Percentiles rank a stretch among this genome's conserved stretches.
These are phyloP conservation scores for Irena cyanogastra DNA, from an alignment of 2,113 vertebrate species.

Conservation along the genomic window DNA sequence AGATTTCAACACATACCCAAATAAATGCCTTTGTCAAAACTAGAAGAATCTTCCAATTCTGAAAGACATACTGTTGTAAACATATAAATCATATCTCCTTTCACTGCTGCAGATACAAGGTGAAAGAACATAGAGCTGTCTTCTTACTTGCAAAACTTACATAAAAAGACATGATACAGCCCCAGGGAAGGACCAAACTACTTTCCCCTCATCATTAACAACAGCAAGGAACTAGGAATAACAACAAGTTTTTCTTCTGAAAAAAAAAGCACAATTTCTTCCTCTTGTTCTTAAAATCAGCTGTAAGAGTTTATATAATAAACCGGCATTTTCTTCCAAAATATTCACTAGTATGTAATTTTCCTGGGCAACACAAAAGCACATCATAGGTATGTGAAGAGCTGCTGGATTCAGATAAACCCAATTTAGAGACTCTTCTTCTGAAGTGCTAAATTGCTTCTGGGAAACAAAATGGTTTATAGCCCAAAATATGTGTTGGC, in stretches of 20 bases:
- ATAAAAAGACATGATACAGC: neutral
- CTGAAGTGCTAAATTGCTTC: neutral
- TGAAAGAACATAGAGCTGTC: neutral
- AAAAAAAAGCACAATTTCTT: neutral
- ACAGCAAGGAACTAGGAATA: neutral
- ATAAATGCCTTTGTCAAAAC: neutral
- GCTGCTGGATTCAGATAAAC: neutral
- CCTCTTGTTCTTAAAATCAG: neutral
- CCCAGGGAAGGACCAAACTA: neutral
- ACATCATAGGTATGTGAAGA: neutral
- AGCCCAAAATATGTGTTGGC: neutral
- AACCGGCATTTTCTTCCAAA: neutral
- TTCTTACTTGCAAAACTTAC: neutral
- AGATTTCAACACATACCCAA: neutral
- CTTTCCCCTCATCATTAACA: neutral
- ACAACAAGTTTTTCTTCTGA: neutral
- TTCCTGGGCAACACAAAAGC: neutral
- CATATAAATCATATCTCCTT: neutral
- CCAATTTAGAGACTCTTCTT: neutral
- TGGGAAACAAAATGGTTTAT: neutral
- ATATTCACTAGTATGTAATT: neutral
- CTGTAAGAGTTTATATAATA: neutral
- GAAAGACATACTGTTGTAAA: neutral
- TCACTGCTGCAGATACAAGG: neutral
- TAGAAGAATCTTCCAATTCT: neutral